Evolutionary conservation across 30 jellyfish, hydroid and myxozoan genomes (phyloP).

Genomic region (Aurelia sp.): DNA sequence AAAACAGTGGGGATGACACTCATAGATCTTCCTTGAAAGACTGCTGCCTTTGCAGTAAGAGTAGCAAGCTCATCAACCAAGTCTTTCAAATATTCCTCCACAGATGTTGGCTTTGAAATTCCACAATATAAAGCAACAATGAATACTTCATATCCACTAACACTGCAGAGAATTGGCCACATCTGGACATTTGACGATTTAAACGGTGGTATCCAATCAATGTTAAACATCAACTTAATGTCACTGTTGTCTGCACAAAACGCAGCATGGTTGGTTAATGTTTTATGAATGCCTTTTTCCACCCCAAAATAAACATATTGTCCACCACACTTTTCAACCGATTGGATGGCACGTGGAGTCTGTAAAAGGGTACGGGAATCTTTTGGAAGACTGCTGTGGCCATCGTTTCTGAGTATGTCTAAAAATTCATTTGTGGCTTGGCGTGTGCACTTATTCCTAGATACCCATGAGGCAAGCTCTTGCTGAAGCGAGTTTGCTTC

Average conservation of each 20-base stretch:
- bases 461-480: constrained; percentile 48
- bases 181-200: constrained; percentile 5
- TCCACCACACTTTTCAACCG: no score
- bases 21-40: background rate
- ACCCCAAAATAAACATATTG: no score
- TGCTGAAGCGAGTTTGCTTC: background rate
- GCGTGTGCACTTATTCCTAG: constrained; percentile 37
- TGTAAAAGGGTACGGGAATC: constrained; percentile 58
- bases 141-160: constrained; percentile 19
- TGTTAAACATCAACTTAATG: constrained; percentile 4
- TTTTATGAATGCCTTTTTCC: background rate
- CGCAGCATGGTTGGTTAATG: constrained; percentile 2
- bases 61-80: constrained; percentile 20
- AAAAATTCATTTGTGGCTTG: constrained; percentile 24
- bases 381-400: constrained; percentile 42
- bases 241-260: background rate
- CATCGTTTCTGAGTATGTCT: constrained; percentile 22
- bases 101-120: constrained; percentile 9
- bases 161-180: constrained; percentile 70
- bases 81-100: constrained; percentile 17
- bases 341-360: constrained; percentile 46
- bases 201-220: constrained; percentile 58
- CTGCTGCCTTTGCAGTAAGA: constrained; percentile 1
- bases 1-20: constrained; percentile 6
- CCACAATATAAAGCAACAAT: constrained; percentile 62